Conservation (phyloP, 2,113 vertebrate species). For the Nesogale talazaci region DNA sequence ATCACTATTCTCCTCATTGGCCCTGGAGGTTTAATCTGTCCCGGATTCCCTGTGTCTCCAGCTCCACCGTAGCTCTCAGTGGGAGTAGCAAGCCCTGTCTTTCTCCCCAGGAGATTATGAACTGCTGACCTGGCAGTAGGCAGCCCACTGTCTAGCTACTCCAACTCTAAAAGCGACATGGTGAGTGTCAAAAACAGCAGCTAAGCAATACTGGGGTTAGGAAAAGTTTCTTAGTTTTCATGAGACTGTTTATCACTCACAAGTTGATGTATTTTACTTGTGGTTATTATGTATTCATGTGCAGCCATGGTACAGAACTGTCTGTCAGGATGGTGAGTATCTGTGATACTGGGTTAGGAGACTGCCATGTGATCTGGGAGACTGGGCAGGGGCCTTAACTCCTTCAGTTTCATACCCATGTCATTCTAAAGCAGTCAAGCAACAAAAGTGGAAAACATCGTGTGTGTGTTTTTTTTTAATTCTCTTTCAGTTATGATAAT, state of each 20-base stretch:
- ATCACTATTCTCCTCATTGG: no score
- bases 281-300: not conserved
- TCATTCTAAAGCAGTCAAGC: not conserved
- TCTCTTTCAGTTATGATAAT: not conserved
- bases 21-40: no score
- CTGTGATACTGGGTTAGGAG: not conserved
- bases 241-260: not conserved
- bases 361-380: not conserved
- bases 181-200: not conserved
- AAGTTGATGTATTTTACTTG: not conserved
- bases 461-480: not conserved
- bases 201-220: not conserved
- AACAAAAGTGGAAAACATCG: not conserved
- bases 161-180: not conserved
- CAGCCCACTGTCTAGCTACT: no score
- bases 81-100: no score
- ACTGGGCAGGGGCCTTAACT: not conserved
- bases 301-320: not conserved
- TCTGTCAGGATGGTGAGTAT: not conserved
- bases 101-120: no score
- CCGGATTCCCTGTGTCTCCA: no score
- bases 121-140: no score
- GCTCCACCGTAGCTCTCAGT: no score
- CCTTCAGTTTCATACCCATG: not conserved
- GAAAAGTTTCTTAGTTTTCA: not conserved